Evolutionary conservation across 2,888 invertebrate species (phyloP), one percentile per base, ranked within the genome.

Genomic region (Tetragnatha montana): DNA sequence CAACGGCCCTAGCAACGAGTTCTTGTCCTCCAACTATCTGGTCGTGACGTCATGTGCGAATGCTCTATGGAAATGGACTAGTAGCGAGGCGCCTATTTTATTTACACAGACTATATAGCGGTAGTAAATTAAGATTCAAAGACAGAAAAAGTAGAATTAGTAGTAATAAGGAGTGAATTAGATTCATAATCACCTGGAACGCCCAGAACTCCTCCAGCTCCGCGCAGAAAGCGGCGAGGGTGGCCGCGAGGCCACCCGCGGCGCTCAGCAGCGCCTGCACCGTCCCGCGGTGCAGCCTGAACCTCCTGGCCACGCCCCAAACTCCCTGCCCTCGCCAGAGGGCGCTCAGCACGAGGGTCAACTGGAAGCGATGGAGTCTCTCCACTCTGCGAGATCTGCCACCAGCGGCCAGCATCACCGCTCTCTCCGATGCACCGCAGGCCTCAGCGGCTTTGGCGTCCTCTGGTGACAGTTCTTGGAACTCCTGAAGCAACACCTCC

Each of bases 341-440:
- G 82, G 97, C 97, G 92, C 96, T 95, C 91, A 99, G 94, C 94
- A 98, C 96, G 91, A 99, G 93, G 10, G 98, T 97, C 89, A 97
- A 94, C 93, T 97, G 98, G 94, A 98, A 96, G 81, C 98, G 95
- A 92, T 96, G 95, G 88, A 97, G 92, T n/a, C 96, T 95, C 71
- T 93, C 82, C 89, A 91, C 81, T 73, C 88, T 93, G 92, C 95
- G 96, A 12, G 95, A 94, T 93, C 95, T 95, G 4, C 96, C 96
- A 21, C 95, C 95, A 91, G 95, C 95, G 94, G 96, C 95, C 91
- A 95, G 95, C 0, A 96, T 94, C 0, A 96, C 95, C 89, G 95
- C 95, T 21, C 95, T 95, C 93, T 98, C 98, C 1, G 95, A 96
- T 85, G 98, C 95, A 1, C 98, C 98, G 68, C 98, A 93, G 14